Conservation (phyloP, 1,140 invertebrate genomes). For the Ridgeia piscesae region DNA sequence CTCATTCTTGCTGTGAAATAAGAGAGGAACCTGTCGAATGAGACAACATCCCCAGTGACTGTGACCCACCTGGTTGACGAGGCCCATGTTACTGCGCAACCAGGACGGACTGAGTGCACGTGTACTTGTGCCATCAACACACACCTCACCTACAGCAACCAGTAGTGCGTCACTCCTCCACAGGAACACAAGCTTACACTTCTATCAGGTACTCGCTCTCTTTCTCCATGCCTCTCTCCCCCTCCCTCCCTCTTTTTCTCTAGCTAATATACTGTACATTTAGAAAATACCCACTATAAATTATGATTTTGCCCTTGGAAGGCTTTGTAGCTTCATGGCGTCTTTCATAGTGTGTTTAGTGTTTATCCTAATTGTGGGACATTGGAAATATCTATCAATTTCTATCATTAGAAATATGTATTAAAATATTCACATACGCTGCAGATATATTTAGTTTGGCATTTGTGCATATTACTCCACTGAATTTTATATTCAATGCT, state of each 20-base stretch:
- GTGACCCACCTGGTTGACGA: conserved; percentile 54
- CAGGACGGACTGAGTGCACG: conserved; percentile 54
- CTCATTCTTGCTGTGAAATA: too few relatives aligned
- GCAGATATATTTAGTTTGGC: not conserved
- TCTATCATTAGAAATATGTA: not conserved
- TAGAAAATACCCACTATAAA: too few relatives aligned
- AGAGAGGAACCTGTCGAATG: too few relatives aligned
- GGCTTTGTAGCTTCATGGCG: not conserved
- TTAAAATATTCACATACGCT: not conserved
- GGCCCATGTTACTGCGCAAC: conserved; percentile 55
- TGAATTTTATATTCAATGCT: not conserved
- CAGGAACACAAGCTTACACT: not conserved
- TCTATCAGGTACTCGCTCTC: too few relatives aligned
- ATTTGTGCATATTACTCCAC: not conserved
- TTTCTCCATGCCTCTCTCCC: too few relatives aligned
- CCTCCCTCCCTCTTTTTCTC: too few relatives aligned
- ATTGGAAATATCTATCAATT: not conserved
- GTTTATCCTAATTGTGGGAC: not conserved
- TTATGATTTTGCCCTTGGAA: not conserved
- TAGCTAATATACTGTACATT: too few relatives aligned
- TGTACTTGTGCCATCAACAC: conserved; percentile 56
- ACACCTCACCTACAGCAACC: conserved; percentile 29
- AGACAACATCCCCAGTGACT: too few relatives aligned
- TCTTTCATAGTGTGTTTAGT: not conserved
- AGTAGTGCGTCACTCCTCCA: not conserved